Percentiles rank a stretch among this genome's conserved stretches.
These are phyloP conservation scores for Oeneis ivallda DNA, from an alignment of 2,888 invertebrate genomes.

Conservation along the genomic window DNA sequence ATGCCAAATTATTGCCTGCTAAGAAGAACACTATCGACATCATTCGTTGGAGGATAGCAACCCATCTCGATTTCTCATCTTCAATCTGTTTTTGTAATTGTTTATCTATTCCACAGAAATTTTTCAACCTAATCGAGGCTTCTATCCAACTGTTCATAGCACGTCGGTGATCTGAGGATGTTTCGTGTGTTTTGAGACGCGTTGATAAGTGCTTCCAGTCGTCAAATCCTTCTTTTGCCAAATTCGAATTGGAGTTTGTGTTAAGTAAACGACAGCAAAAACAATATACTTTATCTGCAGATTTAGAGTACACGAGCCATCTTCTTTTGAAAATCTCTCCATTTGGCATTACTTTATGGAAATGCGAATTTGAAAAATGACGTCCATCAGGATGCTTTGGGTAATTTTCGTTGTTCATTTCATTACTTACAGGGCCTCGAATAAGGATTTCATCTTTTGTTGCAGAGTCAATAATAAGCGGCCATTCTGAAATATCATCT, in stretches of 20 bases:
- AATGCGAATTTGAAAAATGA: slow-evolving; percentile 38
- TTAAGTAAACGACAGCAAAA: slow-evolving; percentile 41
- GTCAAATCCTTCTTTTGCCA: background rate
- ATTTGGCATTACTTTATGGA: slow-evolving; percentile 28
- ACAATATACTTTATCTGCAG: slow-evolving; percentile 40
- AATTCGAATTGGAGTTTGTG: slow-evolving; percentile 34
- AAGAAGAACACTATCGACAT: slow-evolving; percentile 47
- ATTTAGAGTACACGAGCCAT: slow-evolving; percentile 41
- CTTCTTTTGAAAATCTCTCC: slow-evolving; percentile 39
- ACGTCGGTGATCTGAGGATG: slow-evolving; percentile 1
- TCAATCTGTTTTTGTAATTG: slow-evolving; percentile 44
- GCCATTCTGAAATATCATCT: too few relatives aligned
- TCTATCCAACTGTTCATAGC: background rate
- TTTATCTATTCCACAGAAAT: slow-evolving; percentile 28
- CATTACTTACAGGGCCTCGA: background rate
- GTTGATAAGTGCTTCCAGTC: too few relatives aligned
- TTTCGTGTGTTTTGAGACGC: slow-evolving; percentile 1
- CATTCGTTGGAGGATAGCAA: slow-evolving; percentile 45
- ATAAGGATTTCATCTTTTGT: too few relatives aligned
- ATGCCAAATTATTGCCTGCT: slow-evolving; percentile 48
- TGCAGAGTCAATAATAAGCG: too few relatives aligned
- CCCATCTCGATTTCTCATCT: slow-evolving; percentile 44
- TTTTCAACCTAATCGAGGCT: background rate
- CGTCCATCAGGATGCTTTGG: slow-evolving; percentile 24
- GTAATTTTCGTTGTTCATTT: slow-evolving; percentile 13